These are phyloP conservation scores for Tragulus kanchil DNA, from an alignment of 2,113 vertebrate species.

Conservation along the genomic window DNA sequence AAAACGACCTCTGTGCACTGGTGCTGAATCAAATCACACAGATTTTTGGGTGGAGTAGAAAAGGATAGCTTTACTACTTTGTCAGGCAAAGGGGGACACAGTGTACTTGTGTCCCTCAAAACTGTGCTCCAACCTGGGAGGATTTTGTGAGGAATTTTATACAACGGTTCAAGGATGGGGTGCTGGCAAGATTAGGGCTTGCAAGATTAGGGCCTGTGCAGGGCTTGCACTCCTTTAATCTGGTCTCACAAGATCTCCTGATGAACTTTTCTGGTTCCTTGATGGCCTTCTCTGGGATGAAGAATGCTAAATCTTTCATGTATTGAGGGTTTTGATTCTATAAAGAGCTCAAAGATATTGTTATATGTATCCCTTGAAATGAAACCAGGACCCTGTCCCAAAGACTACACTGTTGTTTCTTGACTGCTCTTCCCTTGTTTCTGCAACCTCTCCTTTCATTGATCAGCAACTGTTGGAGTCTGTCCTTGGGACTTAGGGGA, in stretches of 20 bases:
- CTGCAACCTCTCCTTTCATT: neutral
- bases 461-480: neutral
- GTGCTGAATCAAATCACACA: neutral
- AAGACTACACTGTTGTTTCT: neutral
- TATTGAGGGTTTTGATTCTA: neutral
- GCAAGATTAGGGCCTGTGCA: neutral
- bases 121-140: neutral
- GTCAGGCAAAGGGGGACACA: neutral
- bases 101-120: neutral
- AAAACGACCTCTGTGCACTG: neutral
- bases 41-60: neutral
- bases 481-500: neutral
- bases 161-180: neutral
- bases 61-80: neutral
- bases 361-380: neutral
- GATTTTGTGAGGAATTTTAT: neutral
- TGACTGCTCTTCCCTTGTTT: neutral
- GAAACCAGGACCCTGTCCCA: neutral
- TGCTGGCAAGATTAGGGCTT: no score
- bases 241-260: neutral
- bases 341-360: neutral
- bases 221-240: neutral
- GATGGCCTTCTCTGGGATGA: neutral
- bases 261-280: neutral
- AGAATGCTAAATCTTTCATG: neutral